Conservation (phyloP, 2,888 invertebrate genomes). For the Dysmachus trigonus region DNA sequence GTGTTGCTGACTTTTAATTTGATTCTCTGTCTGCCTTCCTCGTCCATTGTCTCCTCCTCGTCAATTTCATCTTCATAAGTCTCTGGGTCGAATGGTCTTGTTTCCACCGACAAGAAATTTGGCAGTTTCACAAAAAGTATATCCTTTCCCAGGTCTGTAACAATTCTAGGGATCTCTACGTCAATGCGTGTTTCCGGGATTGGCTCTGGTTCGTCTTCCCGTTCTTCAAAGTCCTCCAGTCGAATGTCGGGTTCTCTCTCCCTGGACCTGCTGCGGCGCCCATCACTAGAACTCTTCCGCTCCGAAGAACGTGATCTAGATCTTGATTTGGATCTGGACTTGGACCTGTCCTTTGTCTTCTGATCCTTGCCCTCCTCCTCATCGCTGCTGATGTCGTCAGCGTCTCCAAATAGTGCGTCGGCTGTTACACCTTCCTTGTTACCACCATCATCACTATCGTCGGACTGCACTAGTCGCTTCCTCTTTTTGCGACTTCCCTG, state of each 20-base stretch:
- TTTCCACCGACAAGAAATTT: constrained; percentile 97
- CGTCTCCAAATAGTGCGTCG: constrained; percentile 91
- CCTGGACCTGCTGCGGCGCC: constrained; percentile 58
- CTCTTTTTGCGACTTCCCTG: constrained; percentile 62
- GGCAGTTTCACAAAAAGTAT: constrained; percentile 97
- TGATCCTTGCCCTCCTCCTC: constrained; percentile 70
- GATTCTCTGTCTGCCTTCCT: constrained; percentile 88
- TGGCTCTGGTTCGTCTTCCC: constrained; percentile 79
- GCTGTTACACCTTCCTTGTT: constrained; percentile 68
- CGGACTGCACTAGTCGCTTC: constrained; percentile 73
- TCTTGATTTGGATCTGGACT: constrained; percentile 51
- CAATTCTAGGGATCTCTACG: constrained; percentile 95
- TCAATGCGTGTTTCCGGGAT: constrained; percentile 94
- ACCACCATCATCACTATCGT: constrained; percentile 69
- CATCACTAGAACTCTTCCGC: constrained; percentile 63
- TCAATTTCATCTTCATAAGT: constrained; percentile 99
- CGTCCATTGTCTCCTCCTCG: constrained; percentile 96
- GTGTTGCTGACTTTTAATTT: constrained; percentile 97
- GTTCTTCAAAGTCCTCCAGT: constrained; percentile 60
- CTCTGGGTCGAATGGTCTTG: constrained; percentile 91
- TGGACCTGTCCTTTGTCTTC: constrained; percentile 57
- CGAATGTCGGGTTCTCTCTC: constrained; percentile 56
- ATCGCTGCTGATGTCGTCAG: constrained; percentile 90
- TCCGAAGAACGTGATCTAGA: constrained; percentile 46
- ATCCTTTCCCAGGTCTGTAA: constrained; percentile 89